Evolutionary conservation across 2,797 vertebrate species (phyloP), one percentile per base, ranked within the genome.

Genomic region (Hirundo rustica): DNA sequence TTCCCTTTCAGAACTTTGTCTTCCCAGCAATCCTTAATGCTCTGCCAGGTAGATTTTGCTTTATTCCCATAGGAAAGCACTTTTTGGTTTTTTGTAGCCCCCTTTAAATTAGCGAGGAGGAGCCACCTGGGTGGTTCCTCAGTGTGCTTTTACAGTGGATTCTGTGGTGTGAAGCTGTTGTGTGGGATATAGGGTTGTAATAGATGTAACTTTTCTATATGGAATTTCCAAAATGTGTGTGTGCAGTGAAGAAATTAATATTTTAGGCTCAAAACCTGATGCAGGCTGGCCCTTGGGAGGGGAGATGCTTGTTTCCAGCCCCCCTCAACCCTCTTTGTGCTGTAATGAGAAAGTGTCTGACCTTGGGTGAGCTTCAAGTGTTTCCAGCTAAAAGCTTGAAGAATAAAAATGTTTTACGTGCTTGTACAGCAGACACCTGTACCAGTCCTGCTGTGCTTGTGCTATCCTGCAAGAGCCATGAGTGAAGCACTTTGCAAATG

Each of bases 361-460:
- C 62, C 51, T 61, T 38, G 60, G 50, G 45, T 53, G 42, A 75
- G 38, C 76, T 83, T n/a, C 54, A 68, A 73, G 47, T 0, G 0
- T 32, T 88, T 85, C 38, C 54, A 88, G 42, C 73, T 77, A 54
- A 75, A 92, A 95, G 47, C 70, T 26, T 47, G n/a, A 58, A 61
- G 54, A 65, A 13, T 44, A 15, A 9, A 84, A 75, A 25, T 68
- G 13, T 51, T 16, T 64, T 19, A 30, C 0, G 4, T 81, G 53
- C 45, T 71, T 72, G 62, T 62, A 29, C 44, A 23, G 14, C 22
- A 47, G n/a, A 16, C 65, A 58, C 50, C 58, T 44, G 50, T 47
- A 10, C 70, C 84, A 62, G 66, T 19, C 68, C 44, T 78, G 78
- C 73, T 92, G 13, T 48, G 7, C 61, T 83, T 36, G 27, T 75